Evolutionary conservation across 92 coral and sea anemone species (phyloP).

Genomic region (Porites divaricata): DNA sequence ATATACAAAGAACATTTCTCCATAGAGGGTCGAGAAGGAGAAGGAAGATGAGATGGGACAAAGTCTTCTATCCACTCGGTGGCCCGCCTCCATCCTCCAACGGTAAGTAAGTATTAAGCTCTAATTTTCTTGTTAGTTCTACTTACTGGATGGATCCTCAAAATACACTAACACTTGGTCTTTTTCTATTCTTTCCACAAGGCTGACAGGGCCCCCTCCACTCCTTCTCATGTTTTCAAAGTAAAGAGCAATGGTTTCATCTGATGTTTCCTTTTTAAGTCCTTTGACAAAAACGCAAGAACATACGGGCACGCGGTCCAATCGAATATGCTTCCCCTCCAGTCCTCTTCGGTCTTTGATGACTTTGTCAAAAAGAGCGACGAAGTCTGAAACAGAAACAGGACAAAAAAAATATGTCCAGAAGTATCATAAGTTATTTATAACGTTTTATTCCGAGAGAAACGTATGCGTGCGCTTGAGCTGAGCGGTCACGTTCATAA

Average conservation of each 20-base stretch:
- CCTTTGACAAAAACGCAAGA: conserved; percentile 53
- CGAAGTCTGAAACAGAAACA: conserved; percentile 4
- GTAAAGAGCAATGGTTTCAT: conserved; percentile 48
- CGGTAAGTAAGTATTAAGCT: no score
- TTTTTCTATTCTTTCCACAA: conserved; percentile 29
- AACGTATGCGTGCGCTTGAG: no score
- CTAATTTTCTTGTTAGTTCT: background rate
- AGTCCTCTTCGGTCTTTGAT: conserved; percentile 28
- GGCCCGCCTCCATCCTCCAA: background rate
- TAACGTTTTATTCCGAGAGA: no score
- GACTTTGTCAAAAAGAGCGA: background rate
- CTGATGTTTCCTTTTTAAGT: conserved; percentile 28
- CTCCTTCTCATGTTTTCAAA: conserved; percentile 52
- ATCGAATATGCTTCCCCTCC: conserved; percentile 31
- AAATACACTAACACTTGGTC: conserved; percentile 58
- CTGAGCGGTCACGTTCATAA: no score
- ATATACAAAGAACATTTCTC: no score
- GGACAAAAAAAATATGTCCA: background rate
- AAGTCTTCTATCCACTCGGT: no score
- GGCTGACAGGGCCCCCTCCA: conserved; percentile 52
- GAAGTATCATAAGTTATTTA: no score
- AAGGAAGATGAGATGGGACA: no score
- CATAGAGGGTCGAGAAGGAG: no score
- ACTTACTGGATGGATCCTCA: conserved; percentile 60
- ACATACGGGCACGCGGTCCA: conserved; percentile 60